Evolutionary conservation across 2,113 vertebrate species (phyloP), one percentile per base, ranked within the genome.

Genomic region (Peromyscus californicus): DNA sequence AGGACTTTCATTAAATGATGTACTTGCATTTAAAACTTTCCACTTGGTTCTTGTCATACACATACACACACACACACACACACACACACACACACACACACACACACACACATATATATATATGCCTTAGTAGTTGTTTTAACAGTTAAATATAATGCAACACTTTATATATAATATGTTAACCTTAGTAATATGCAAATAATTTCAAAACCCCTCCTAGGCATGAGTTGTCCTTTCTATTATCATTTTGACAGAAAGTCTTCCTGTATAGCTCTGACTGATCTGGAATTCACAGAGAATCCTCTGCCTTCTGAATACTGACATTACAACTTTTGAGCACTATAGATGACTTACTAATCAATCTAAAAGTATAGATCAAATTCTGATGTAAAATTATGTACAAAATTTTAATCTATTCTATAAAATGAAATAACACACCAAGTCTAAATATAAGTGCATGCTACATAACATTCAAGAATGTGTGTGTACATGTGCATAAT

Each of bases 101-200:
- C 10, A 51, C 51, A 51, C 51, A 51, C 48, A 51, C 48, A 51
- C 48, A 51, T 7, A 48, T 48, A 51, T 7, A 10, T 9, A 51
- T 9, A 51, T 9, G 9, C 51, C 51, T 61, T 61, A 88, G 4
- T 76, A 48, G 9, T 91, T 83, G 29, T 80, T 51, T 65, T 92
- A 88, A 69, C 42, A 93, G 59, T 1, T 80, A 63, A 65, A 67
- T 51, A 5, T 48, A 95, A 67, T 89, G 33, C 0, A 31, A 76
- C 5, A n/a, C 78, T 92, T 96, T 91, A 93, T 76, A 95, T 90
- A 83, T 88, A 8, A 67, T 75, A 29, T 7, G 78, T 24, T 79
- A 87, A 5, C 5, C 2, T 8, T 83, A 33, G 11, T 16, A 94
- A 80, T 67, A 86, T 76, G 74, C 51, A 42, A 88, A 86, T 54